Conservation (phyloP, 2,888 invertebrate genomes). For the Zootermopsis nevadensis region DNA sequence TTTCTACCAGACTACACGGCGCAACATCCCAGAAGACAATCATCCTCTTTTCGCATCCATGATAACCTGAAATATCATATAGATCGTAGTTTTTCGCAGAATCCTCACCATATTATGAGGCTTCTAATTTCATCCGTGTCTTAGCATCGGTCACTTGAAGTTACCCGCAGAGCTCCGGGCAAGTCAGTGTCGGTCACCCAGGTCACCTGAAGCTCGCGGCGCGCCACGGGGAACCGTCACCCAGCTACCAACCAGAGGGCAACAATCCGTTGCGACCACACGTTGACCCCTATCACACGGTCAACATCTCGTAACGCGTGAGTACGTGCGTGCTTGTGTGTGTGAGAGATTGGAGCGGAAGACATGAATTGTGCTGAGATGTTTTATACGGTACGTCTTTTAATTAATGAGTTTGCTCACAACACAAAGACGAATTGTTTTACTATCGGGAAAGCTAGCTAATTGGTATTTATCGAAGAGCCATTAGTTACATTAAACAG, state of each 20-base stretch:
- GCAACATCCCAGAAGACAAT: too few species aligned
- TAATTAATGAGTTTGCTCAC: not conserved
- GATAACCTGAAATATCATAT: too few species aligned
- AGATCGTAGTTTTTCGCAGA: too few species aligned
- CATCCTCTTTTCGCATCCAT: too few species aligned
- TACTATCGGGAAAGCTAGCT: too few species aligned
- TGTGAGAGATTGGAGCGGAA: not conserved
- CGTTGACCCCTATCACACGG: not conserved
- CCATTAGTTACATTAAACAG: not conserved
- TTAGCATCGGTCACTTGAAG: not conserved
- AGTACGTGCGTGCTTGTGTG: not conserved
- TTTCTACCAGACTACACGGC: too few species aligned
- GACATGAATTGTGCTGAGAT: not conserved
- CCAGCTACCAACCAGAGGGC: not conserved
- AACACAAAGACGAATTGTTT: too few species aligned
- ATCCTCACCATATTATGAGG: too few species aligned
- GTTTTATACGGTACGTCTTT: not conserved
- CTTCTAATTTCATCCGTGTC: too few species aligned
- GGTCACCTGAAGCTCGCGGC: not conserved
- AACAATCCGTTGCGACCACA: slow-evolving; percentile 13
- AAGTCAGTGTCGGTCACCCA: not conserved
- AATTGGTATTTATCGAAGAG: not conserved
- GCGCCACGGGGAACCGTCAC: not conserved
- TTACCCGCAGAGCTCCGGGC: not conserved
- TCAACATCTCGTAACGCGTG: not conserved